phyloP scores from a whole-genome alignment of 2,113 vertebrate species.

The Sprattus sprattus region DNA sequence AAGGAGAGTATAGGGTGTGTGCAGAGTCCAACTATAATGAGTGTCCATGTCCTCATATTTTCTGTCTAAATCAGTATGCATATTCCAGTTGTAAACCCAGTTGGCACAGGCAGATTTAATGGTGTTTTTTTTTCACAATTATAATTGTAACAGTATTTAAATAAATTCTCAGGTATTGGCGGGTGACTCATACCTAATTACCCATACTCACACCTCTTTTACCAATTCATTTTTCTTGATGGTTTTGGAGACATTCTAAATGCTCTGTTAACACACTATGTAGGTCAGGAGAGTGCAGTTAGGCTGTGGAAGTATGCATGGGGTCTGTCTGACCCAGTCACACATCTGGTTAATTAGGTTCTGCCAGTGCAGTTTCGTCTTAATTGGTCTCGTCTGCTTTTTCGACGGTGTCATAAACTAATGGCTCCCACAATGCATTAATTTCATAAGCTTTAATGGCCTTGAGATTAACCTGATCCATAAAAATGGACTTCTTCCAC shows the following conservation, averaged over 20 bases:
- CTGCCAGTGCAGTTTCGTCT: background rate
- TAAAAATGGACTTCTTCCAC: background rate
- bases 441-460: constrained; percentile 8
- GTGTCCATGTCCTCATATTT: background rate
- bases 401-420: background rate
- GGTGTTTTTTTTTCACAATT: no score
- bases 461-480: background rate
- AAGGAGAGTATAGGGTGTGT: no score
- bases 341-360: background rate
- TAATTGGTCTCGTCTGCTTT: constrained; percentile 6
- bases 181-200: no score
- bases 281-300: background rate
- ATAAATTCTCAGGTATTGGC: no score
- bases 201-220: background rate
- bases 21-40: background rate
- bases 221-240: background rate
- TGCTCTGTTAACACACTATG: background rate
- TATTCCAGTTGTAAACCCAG: no score
- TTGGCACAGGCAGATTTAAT: no score
- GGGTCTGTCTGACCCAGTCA: background rate
- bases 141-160: no score
- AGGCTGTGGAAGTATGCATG: background rate
- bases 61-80: background rate
- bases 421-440: background rate
- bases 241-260: background rate